Base-by-base conservation (phyloP, 2,113 vertebrate species). In the Connochaetes taurinus region DNA sequence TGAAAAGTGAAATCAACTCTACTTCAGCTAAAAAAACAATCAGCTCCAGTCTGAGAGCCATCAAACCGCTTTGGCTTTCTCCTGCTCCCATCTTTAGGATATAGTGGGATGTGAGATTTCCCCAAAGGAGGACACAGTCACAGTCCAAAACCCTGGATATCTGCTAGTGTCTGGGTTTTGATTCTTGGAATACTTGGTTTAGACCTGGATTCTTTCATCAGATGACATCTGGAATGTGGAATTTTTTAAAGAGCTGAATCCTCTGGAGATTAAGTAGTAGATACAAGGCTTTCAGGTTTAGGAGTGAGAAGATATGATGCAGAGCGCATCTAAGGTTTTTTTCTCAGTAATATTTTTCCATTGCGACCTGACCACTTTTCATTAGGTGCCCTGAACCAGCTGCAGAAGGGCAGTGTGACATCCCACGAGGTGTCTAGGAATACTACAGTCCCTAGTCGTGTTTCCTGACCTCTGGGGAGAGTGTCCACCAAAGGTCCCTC, bases 161-260 rank as follows among this genome's bases (percentile, higher is more conserved):
- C 31, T 94, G 6, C 1, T 67, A 53, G 40, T 31, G 3, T 67
- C 64, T 45, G 50, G 82, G 94, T 55, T 96, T 87, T 4, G 2
- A 74, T 96, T 92, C 76, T 88, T 67, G 57, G 21, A 57, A 92
- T 40, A 60, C 40, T 45, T 64, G 33, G 67, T 29, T 96, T 85
- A 95, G 10, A 67, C 40, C 45, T 87, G 43, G 47, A 53, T 71
- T 91, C 57, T 90, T 94, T n/a, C 40, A 87, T 8, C 6, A 21
- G 47, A 88, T 93, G 74, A 81, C 50, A 83, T 67, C 19, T 55
- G 80, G 58, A 87, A 92, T 50, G 36, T 25, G 31, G 17, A 21
- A 7, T 55, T 74, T 83, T 62, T 55, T 33, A 50, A 74, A 76
- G 16, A 90, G 31, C 6, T 76, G 64, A n/a, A 57, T 81, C 43